phyloP scores from a whole-genome alignment of 2,888 invertebrate genomes.

The Agrilus biguttatus region DNA sequence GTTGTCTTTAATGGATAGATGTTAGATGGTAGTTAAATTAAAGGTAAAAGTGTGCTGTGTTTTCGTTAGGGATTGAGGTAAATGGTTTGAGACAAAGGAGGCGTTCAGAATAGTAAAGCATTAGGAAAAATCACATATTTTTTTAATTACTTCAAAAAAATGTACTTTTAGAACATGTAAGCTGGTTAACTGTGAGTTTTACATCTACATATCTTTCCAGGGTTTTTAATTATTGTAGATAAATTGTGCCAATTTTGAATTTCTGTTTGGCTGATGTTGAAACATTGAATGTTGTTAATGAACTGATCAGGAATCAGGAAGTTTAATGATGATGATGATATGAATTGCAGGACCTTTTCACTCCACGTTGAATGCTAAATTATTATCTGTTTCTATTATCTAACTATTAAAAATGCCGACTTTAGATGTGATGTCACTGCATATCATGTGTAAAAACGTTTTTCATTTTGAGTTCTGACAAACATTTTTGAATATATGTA shows the following conservation, averaged over 20 bases:
- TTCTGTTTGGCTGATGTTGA: conserved; percentile 15
- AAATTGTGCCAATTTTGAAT: conserved; percentile 32
- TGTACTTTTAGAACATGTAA: conserved; percentile 8
- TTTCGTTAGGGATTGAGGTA: neutral
- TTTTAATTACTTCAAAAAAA: conserved; percentile 3
- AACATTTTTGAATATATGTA: conserved; percentile 3
- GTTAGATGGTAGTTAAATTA: neutral
- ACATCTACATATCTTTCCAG: conserved; percentile 35
- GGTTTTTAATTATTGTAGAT: conserved; percentile 31
- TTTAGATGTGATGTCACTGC: too few relatives aligned
- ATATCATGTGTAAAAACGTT: conserved; percentile 3
- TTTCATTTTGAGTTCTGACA: conserved; percentile 15
- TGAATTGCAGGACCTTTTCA: too few relatives aligned
- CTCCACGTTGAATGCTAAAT: too few relatives aligned
- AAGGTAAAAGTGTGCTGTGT: conserved; percentile 2
- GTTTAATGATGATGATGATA: too few relatives aligned
- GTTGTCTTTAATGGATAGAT: too few relatives aligned
- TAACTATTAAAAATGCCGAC: too few relatives aligned
- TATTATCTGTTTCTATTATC: too few relatives aligned
- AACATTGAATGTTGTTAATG: neutral
- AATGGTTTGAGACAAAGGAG: neutral
- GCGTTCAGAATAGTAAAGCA: neutral
- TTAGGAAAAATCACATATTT: neutral
- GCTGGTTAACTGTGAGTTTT: conserved; percentile 24
- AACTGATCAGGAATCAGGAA: too few relatives aligned